Evolutionary conservation across 2,113 vertebrate species (phyloP).

Genomic region (Carassius gibelio): DNA sequence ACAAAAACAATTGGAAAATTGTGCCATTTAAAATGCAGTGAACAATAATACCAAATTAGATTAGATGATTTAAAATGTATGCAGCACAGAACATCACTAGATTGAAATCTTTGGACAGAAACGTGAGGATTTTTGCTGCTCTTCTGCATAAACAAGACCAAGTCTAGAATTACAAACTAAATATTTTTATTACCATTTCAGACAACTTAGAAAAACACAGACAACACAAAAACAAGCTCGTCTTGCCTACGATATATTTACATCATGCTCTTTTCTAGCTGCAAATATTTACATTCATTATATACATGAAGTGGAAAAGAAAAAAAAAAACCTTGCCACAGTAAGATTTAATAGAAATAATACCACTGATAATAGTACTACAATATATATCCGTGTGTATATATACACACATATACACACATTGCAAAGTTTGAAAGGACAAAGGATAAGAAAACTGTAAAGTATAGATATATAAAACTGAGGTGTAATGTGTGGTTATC

Average conservation of each 20-base stretch:
- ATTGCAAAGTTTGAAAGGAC: slow-evolving; percentile 68
- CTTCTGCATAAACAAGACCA: background rate
- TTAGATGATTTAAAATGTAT: background rate
- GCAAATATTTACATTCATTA: slow-evolving; percentile 53
- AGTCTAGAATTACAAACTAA: slow-evolving; percentile 28
- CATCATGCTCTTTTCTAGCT: slow-evolving; percentile 37
- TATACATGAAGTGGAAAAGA: slow-evolving; percentile 43
- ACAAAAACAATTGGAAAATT: background rate
- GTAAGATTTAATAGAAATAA: slow-evolving; percentile 22
- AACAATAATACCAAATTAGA: background rate
- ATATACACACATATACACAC: slow-evolving; percentile 66
- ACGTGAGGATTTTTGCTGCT: background rate
- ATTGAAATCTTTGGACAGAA: background rate
- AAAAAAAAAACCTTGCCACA: slow-evolving; percentile 1
- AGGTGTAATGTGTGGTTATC: slow-evolving; percentile 63
- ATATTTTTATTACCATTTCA: slow-evolving; percentile 24
- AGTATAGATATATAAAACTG: slow-evolving; percentile 64
- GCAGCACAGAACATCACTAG: background rate
- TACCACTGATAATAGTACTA: slow-evolving; percentile 21
- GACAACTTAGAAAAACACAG: slow-evolving; percentile 40
- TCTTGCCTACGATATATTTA: slow-evolving; percentile 38
- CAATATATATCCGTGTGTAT: slow-evolving; percentile 63
- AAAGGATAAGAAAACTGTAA: slow-evolving; percentile 56
- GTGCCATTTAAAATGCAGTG: background rate
- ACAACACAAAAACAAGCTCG: slow-evolving; percentile 41